Conservation (phyloP, 2,113 vertebrate genomes). For the Neodon shergylaensis region DNA sequence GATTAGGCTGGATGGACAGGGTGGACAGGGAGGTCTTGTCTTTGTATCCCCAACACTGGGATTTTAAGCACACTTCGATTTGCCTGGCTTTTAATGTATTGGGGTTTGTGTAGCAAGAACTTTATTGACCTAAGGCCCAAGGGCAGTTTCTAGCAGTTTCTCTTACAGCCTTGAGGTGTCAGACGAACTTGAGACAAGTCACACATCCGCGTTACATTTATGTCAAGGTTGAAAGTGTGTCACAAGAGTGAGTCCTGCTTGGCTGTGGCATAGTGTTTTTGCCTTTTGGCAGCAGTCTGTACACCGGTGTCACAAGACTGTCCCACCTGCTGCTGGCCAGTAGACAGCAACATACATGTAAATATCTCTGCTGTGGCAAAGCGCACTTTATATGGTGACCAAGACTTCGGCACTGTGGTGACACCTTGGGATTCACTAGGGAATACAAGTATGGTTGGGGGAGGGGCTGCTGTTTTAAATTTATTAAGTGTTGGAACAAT, state of each 20-base stretch:
- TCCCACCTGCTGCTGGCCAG: not conserved
- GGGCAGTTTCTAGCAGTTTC: not conserved
- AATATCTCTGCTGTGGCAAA: not conserved
- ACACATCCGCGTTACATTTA: not conserved
- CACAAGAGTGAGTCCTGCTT: not conserved
- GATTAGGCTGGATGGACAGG: not conserved
- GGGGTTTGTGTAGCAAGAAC: not conserved
- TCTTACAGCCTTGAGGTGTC: not conserved
- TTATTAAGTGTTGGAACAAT: not conserved
- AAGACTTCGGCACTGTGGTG: too few species aligned
- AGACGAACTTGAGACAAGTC: not conserved
- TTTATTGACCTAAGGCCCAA: too few species aligned
- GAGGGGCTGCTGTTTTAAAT: not conserved
- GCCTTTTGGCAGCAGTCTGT: not conserved
- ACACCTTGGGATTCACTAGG: not conserved
- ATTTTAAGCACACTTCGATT: not conserved
- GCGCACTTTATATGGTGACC: not conserved
- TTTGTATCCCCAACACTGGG: not conserved
- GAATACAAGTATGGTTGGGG: not conserved
- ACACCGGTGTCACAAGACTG: too few species aligned
- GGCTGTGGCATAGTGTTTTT: not conserved
- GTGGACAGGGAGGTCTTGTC: not conserved
- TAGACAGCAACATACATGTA: rapidly evolving
- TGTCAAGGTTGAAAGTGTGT: not conserved
- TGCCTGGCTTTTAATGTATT: not conserved